phyloP scores from a whole-genome alignment of 2,797 vertebrate species.

The Stomatorhinus walkeri region DNA sequence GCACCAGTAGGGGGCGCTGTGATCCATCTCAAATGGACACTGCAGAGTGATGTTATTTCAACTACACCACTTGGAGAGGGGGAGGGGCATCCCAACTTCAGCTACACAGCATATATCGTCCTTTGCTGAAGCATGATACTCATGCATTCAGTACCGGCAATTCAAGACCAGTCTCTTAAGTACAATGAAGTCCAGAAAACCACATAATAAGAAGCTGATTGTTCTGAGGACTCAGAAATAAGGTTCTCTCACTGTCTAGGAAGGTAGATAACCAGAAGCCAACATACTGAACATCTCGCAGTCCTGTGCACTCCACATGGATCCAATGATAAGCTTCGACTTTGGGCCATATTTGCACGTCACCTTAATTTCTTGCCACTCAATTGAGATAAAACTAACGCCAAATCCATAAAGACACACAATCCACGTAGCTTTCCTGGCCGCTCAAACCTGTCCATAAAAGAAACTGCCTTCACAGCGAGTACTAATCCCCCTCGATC shows the following conservation, averaged over 20 bases:
- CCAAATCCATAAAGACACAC: background rate
- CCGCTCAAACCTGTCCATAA: background rate
- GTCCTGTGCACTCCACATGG: background rate
- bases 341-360: background rate
- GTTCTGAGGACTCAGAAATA: background rate
- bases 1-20: background rate
- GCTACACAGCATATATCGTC: background rate
- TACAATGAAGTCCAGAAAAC: background rate
- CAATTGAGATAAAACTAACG: background rate
- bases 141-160: background rate
- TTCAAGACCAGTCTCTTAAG: background rate
- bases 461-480: background rate
- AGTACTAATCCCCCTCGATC: background rate
- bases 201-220: background rate
- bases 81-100: background rate
- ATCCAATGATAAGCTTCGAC: background rate
- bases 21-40: background rate
- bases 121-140: background rate
- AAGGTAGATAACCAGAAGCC: background rate
- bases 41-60: background rate
- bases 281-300: background rate
- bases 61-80: background rate
- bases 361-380: background rate
- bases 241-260: background rate
- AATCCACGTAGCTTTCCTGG: no score